Base-by-base conservation (phyloP, 2,113 vertebrate genomes). In the Uropsilus gracilis region DNA sequence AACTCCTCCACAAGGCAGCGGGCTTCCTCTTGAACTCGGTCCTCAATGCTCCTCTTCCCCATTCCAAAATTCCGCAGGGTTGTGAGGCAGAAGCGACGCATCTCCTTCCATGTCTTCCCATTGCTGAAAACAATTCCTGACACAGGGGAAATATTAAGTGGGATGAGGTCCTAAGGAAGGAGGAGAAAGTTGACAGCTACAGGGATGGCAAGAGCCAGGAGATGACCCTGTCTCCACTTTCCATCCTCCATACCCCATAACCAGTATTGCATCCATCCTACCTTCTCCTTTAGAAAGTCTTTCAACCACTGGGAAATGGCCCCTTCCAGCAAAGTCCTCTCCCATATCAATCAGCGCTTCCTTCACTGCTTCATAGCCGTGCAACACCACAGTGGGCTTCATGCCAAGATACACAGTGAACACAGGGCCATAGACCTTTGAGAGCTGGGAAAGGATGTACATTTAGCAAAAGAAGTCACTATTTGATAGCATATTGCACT, bases 301-400 rank as follows among this genome's bases (percentile, higher is more conserved):
- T 22, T 95, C 4, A 55, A 82, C 0, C 26, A 97, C 0, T 37
- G 98, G 97, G 6, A 98, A 89, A 13, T 0, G 10, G 18, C 97
- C 97, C 97, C 98, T 98, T 90, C 97, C 98, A 11, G 98, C 96
- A 97, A 98, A 98, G 18, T 91, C 87, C 26, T 98, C 98, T 42
- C 94, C 98, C 20, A 86, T 92, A 42, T 98, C 98, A 42, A 97
- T 37, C 53, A 98, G 92, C 20, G 98, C 98, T 97, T 98, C 98
- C 91, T 98, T 98, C 55, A 98, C 59, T 5, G 6, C 97, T 26
- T 98, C 95, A 28, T 98, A 98, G 5, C 98, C 98, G 53, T 97
- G 92, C 3, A 98, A 75, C 16, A 98, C 97, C 80, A 98, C 98
- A 34, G 44, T 0, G 34, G 97, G 98, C 42, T 30, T 28, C 64